Conservation (phyloP, 2,888 invertebrate genomes). For the Serrognathus titanus region DNA sequence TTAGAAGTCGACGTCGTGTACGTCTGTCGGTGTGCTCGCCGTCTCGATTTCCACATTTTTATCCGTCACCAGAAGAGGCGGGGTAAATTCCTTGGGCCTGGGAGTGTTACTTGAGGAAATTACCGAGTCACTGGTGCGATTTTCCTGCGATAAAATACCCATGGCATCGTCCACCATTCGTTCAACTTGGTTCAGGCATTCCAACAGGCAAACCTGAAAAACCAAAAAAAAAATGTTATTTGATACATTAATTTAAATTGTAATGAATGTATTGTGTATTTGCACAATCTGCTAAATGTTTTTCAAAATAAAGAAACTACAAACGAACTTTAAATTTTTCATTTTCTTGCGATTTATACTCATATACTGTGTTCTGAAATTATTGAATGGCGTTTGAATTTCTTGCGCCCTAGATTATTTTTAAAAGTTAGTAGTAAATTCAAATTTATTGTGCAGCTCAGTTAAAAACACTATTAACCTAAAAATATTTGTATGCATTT, state of each 20-base stretch:
- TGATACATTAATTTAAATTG: not conserved
- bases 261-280: too few species aligned
- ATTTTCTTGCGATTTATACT: too few species aligned
- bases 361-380: too few species aligned
- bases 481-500: too few species aligned
- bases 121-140: conserved; percentile 12
- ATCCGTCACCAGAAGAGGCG: conserved; percentile 39
- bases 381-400: too few species aligned
- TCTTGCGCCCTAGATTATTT: too few species aligned
- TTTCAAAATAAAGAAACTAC: not conserved
- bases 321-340: not conserved
- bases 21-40: conserved; percentile 81
- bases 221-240: conserved; percentile 22
- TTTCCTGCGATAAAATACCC: conserved; percentile 19
- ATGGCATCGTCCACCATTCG: conserved; percentile 62
- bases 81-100: conserved; percentile 39
- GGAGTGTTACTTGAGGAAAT: conserved; percentile 15
- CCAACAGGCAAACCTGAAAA: conserved; percentile 73
- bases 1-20: conserved; percentile 78
- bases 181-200: conserved; percentile 77
- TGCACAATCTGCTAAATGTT: too few species aligned
- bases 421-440: too few species aligned
- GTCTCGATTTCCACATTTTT: conserved; percentile 63
- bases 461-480: too few species aligned
- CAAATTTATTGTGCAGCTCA: too few species aligned